phyloP scores from a whole-genome alignment of 2,888 invertebrate genomes.

The Drosophila kuntzei region DNA sequence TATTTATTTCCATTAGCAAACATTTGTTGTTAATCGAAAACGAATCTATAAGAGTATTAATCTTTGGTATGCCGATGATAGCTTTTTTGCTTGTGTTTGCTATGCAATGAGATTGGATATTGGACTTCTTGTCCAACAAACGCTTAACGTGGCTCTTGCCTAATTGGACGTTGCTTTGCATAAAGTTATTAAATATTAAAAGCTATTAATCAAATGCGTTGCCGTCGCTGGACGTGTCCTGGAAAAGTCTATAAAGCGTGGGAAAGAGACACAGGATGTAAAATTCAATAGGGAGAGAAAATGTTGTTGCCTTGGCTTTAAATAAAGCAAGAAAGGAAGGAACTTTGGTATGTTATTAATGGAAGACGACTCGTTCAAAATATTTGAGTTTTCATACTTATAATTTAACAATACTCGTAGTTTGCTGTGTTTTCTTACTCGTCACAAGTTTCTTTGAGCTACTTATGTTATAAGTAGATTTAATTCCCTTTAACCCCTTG shows the following conservation, averaged over 20 bases:
- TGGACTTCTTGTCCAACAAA: conserved; percentile 6
- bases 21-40: no score
- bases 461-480: neutral
- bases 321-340: neutral
- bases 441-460: neutral
- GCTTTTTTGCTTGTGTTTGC: neutral
- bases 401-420: no score
- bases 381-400: neutral
- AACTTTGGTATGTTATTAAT: conserved; percentile 10
- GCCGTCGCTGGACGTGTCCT: conserved; percentile 1
- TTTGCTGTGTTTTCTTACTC: neutral
- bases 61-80: neutral
- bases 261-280: neutral
- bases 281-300: neutral
- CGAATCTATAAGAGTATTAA: neutral
- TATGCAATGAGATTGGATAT: neutral
- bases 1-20: no score
- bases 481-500: conserved; percentile 7
- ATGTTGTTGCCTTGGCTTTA: neutral
- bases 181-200: conserved; percentile 61
- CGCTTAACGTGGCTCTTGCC: conserved; percentile 1
- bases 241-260: neutral
- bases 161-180: conserved; percentile 36
- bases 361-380: neutral
- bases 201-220: conserved; percentile 61